Evolutionary conservation across 2,797 vertebrate species (phyloP), one percentile per base, ranked within the genome.

Genomic region (Urophycis tenuis): DNA sequence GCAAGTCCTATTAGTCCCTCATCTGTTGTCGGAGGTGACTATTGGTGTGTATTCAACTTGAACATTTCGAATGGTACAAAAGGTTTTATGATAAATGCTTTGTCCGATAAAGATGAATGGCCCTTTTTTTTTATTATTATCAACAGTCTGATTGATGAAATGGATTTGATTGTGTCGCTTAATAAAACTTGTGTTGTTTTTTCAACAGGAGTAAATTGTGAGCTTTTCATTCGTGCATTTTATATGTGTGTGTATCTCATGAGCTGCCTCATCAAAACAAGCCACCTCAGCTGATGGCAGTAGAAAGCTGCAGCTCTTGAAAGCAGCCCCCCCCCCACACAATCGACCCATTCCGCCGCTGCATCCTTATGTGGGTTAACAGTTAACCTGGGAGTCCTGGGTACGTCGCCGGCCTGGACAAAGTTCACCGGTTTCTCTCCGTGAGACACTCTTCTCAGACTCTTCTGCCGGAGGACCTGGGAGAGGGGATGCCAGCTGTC

Each of bases 181-280:
- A 94, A 89, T 93, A 93, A 94, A 94, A 90, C n/a, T n/a, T 85
- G 78, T 88, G 81, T 89, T 75, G 86, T 88, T 89, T 83, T 84
- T 82, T 41, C 12, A 75, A 78, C 29, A 60, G 31, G 17, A 34
- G 72, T 39, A 14, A 14, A 22, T 36, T 35, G 72, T 73, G 22
- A 72, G 34, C 17, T 73, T 73, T 73, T 25, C 19, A 41, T 35
- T 41, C 29, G 29, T 67, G 25, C 11, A 5, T 67, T 41, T 53
- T 15, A 45, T 45, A 45, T 45, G 4, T 1, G 17, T 53, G 22
- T 60, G 9, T 53, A 7, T 53, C 5, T 53, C 0, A 39, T 39
- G 39, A 41, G 39, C 39, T 41, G 1, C 39, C 39, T 41, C 15
- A 41, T 49, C 17, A 22, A 19, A 25, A n/a, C 15, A n/a, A 25